Evolutionary conservation across 2,888 invertebrate species (phyloP).

Genomic region (Eudasyphora cyanicolor): DNA sequence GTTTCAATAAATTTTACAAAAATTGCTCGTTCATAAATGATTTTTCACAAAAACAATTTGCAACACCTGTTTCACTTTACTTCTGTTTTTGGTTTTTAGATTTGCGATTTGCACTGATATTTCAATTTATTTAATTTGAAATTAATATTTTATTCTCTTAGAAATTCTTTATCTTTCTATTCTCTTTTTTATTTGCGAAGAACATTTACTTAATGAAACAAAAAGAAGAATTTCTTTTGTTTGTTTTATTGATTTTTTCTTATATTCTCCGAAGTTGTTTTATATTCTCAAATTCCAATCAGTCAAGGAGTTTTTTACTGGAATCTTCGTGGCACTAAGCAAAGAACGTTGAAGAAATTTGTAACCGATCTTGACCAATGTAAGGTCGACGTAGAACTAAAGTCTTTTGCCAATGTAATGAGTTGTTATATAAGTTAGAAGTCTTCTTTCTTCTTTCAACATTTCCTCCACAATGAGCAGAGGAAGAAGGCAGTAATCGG

Average conservation of each 20-base stretch:
- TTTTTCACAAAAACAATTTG: not conserved
- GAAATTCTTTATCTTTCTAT: not conserved
- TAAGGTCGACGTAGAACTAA: slow-evolving; percentile 80
- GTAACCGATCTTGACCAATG: slow-evolving; percentile 78
- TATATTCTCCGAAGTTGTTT: not conserved
- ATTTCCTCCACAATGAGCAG: slow-evolving; percentile 57
- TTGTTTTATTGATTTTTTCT: slow-evolving; percentile 1
- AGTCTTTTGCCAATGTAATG: slow-evolving; percentile 79
- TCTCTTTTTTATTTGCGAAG: not conserved
- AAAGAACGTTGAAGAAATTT: slow-evolving; percentile 49
- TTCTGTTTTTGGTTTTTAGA: not conserved
- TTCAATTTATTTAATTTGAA: not conserved
- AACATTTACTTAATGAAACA: not conserved
- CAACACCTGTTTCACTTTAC: slow-evolving; percentile 11
- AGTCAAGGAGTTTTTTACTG: slow-evolving; percentile 20
- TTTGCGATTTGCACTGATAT: not conserved
- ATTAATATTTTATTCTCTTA: not conserved
- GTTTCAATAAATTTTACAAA: not conserved
- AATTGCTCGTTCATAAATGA: not conserved
- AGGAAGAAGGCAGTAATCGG: slow-evolving; percentile 32
- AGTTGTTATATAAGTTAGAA: slow-evolving; percentile 80
- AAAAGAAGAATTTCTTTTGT: slow-evolving; percentile 12
- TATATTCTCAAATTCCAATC: slow-evolving; percentile 4
- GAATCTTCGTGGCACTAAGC: not conserved
- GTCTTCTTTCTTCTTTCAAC: slow-evolving; percentile 73